phyloP scores from a whole-genome alignment of 2,888 invertebrate genomes.

The Synanthedon myopaeformis region DNA sequence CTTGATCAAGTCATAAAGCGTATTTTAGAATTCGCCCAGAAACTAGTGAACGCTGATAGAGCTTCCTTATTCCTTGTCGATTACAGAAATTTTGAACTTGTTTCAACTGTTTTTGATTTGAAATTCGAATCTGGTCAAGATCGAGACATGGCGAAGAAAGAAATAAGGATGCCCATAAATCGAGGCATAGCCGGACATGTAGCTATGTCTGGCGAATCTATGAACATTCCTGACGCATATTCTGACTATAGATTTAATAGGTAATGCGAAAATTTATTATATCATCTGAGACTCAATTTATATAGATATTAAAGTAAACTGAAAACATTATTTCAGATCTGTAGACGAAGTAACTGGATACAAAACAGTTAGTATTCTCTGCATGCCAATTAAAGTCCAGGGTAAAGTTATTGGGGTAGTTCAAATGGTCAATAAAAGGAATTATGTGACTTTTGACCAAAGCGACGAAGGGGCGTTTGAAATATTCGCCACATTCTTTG shows the following conservation, averaged over 20 bases:
- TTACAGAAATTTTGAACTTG: slow-evolving; percentile 77
- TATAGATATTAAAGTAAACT: background rate
- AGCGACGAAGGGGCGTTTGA: slow-evolving; percentile 87
- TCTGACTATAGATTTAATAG: slow-evolving; percentile 81
- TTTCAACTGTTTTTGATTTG: slow-evolving; percentile 85
- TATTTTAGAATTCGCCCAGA: slow-evolving; percentile 86
- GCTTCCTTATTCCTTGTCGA: slow-evolving; percentile 88
- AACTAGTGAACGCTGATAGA: slow-evolving; percentile 84
- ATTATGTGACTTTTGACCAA: slow-evolving; percentile 63
- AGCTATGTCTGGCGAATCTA: slow-evolving; percentile 80
- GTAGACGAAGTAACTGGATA: slow-evolving; percentile 78
- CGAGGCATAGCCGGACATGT: slow-evolving; percentile 88
- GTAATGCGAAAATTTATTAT: slow-evolving; percentile 14
- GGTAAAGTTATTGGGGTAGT: slow-evolving; percentile 86
- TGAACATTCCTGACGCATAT: slow-evolving; percentile 88
- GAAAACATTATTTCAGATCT: slow-evolving; percentile 37
- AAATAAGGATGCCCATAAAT: slow-evolving; percentile 78
- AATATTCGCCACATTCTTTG: slow-evolving; percentile 87
- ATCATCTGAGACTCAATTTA: background rate
- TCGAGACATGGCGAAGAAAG: slow-evolving; percentile 46
- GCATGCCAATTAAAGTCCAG: slow-evolving; percentile 88
- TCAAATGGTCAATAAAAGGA: slow-evolving; percentile 84
- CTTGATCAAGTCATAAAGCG: slow-evolving; percentile 85
- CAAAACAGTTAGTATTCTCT: slow-evolving; percentile 80
- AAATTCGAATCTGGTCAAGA: slow-evolving; percentile 33